A percentile compares a stretch with the other conserved stretches of the same genome.
Conservation (phyloP, 2,888 invertebrate genomes). For the Adelognathus sp. region DNA sequence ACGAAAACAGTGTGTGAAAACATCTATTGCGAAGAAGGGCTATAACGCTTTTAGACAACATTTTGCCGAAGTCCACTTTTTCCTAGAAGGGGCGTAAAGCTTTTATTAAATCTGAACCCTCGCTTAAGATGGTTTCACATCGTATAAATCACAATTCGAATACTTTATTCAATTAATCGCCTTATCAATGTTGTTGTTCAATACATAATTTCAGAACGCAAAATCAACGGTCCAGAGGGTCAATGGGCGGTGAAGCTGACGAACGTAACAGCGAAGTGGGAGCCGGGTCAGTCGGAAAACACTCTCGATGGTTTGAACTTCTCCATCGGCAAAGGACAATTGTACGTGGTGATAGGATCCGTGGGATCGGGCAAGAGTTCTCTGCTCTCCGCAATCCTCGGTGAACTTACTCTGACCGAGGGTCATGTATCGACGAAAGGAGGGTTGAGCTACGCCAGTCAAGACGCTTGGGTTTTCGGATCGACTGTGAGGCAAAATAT, state of each 20-base stretch:
- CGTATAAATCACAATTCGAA: too few relatives aligned
- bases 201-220: slow-evolving; percentile 60
- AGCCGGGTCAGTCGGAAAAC: slow-evolving; percentile 81
- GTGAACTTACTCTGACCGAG: slow-evolving; percentile 85
- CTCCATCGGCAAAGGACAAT: slow-evolving; percentile 83
- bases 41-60: too few relatives aligned
- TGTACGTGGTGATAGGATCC: slow-evolving; percentile 88
- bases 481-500: slow-evolving; percentile 92
- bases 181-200: too few relatives aligned
- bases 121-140: too few relatives aligned
- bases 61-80: too few relatives aligned
- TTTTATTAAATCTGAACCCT: too few relatives aligned
- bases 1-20: too few relatives aligned
- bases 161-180: too few relatives aligned
- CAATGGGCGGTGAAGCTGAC: slow-evolving; percentile 69
- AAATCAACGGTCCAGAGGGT: slow-evolving; percentile 42
- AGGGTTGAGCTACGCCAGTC: slow-evolving; percentile 88
- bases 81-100: too few relatives aligned
- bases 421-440: slow-evolving; percentile 87
- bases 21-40: too few relatives aligned
- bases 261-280: slow-evolving; percentile 82
- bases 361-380: slow-evolving; percentile 90
- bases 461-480: slow-evolving; percentile 93
- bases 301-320: slow-evolving; percentile 83
- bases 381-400: slow-evolving; percentile 86